Percentiles rank a stretch among this genome's conserved stretches.
phyloP scores from a whole-genome alignment of 2,888 invertebrate species.

The Dione juno region DNA sequence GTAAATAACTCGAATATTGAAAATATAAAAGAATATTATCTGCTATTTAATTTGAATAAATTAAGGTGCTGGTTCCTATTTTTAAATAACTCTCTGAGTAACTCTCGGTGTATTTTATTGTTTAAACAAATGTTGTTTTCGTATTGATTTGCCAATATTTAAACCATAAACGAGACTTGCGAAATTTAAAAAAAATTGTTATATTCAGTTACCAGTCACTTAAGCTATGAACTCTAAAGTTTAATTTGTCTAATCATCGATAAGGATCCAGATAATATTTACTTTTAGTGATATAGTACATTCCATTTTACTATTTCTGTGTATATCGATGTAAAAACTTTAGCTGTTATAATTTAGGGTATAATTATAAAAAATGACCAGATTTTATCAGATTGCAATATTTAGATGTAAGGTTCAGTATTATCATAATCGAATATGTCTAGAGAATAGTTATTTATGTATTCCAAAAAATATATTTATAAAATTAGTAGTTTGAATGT shows the following conservation, averaged over 20 bases:
- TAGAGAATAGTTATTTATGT: conserved; percentile 76
- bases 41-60: conserved; percentile 49
- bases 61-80: conserved; percentile 77
- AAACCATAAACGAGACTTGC: conserved; percentile 22
- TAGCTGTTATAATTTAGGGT: conserved; percentile 58
- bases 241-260: background rate
- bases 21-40: conserved; percentile 46
- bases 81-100: conserved; percentile 50
- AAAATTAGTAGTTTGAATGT: conserved; percentile 46
- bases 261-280: background rate
- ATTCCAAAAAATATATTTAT: conserved; percentile 70
- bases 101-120: conserved; percentile 39
- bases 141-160: background rate
- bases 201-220: conserved; percentile 3
- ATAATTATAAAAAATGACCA: conserved; percentile 75
- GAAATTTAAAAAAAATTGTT: background rate
- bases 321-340: conserved; percentile 76
- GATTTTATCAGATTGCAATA: conserved; percentile 83
- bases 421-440: conserved; percentile 78
- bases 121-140: background rate
- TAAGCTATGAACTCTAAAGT: conserved; percentile 1
- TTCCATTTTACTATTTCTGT: conserved; percentile 64
- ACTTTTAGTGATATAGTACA: conserved; percentile 47
- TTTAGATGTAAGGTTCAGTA: conserved; percentile 80
- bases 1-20: conserved; percentile 69